Evolutionary conservation across 2,888 invertebrate genomes (phyloP).

Genomic region (Amphipyra tragopoginis): DNA sequence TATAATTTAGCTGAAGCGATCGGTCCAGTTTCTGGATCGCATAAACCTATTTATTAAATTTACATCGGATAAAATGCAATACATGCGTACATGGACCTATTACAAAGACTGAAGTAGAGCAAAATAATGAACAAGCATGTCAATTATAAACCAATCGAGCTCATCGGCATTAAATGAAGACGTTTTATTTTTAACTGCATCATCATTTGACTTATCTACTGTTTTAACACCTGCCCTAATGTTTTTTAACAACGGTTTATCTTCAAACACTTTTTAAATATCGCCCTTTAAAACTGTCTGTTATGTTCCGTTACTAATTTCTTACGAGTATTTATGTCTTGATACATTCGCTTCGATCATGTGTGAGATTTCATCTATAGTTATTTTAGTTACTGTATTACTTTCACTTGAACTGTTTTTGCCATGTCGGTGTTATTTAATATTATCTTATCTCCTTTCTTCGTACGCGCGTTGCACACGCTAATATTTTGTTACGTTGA

Average conservation of each 20-base stretch:
- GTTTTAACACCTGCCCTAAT: constrained; percentile 36
- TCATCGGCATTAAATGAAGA: constrained; percentile 6
- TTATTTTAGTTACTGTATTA: constrained; percentile 31
- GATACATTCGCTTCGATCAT: constrained; percentile 21
- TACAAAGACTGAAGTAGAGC: constrained; percentile 9
- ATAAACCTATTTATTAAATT: constrained; percentile 56
- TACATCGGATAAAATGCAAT: constrained; percentile 20
- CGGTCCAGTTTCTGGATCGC: constrained; percentile 55
- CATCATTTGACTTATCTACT: constrained; percentile 34
- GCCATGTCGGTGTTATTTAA: constrained; percentile 48
- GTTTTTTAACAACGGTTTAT: constrained; percentile 24
- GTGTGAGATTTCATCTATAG: constrained; percentile 7
- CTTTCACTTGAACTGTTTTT: constrained; percentile 43
- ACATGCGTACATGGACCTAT: background rate
- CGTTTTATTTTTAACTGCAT: constrained; percentile 10
- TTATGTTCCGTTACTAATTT: constrained; percentile 52
- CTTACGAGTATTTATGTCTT: constrained; percentile 33
- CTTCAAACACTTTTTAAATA: constrained; percentile 28
- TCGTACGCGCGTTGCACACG: constrained; percentile 37
- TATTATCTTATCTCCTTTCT: constrained; percentile 56
- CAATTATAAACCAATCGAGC: constrained; percentile 7
- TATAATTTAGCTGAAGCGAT: constrained; percentile 67
- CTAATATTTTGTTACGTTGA: constrained; percentile 57
- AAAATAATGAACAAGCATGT: background rate
- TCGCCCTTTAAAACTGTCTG: constrained; percentile 52